Base-by-base conservation (phyloP, 2,888 invertebrate genomes). In the Labia minor region DNA sequence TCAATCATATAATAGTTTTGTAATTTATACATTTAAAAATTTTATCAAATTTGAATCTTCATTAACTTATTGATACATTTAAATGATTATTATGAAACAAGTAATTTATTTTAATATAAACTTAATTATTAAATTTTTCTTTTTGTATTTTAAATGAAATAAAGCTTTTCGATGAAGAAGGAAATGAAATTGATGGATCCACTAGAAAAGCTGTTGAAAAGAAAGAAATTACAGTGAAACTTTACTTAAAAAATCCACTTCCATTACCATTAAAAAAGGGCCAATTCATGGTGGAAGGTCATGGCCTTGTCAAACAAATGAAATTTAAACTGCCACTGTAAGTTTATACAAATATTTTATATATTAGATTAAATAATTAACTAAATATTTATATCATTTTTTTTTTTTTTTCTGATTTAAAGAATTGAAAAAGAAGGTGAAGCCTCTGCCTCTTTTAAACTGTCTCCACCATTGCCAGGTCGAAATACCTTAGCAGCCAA, bases 401-500 rank as follows among this genome's bases (percentile, higher is more conserved):
- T 21, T 6, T 76, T 67, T 65, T 77, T 77, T n/a, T n/a, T n/a
- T n/a, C n/a, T n/a, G n/a, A n/a, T n/a, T 1, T 76, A 85, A 78
- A 76, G 79, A 79, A 86, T 72, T 81, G 84, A 65, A 81, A 88
- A 69, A 1, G 88, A 87, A 1, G 87, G 84, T 64, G 82, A 85
- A 33, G 90, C 89, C 0, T 83, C 83, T 66, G 88, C 87, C 0
- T 83, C 85, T 19, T 90, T 93, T 73, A 87, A 86, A 71, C 82
- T 94, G 75, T 86, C 84, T 0, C 92, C 95, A 0, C 86, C 86
- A 1, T 85, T 87, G 77, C 82, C 85, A 0, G 95, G 95, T 0
- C 84, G 88, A 37, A 88, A 88, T 70, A 90, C 92, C 18, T 85
- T 95, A 69, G 86, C 89, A 20, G 93, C 89, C 19, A 95, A 93